phyloP scores from a whole-genome alignment of 2,113 vertebrate genomes.

The Okapia johnstoni region DNA sequence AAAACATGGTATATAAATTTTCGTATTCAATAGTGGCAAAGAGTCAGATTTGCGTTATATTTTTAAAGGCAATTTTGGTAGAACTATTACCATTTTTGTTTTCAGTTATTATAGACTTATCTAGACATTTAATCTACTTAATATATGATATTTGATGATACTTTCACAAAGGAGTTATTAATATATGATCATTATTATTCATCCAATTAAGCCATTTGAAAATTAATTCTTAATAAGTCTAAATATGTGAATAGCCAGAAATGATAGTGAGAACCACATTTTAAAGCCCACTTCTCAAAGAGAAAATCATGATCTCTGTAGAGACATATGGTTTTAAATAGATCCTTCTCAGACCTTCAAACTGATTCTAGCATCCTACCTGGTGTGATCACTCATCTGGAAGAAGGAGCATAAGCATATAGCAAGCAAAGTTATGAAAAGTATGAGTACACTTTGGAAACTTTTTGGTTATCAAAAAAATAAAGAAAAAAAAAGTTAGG shows the following conservation, averaged over 20 bases:
- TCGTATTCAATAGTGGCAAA: background rate
- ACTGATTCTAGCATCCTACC: background rate
- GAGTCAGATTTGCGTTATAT: conserved; percentile 43
- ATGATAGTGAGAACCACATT: background rate
- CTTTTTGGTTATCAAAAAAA: background rate
- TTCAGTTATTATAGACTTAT: background rate
- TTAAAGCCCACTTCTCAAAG: background rate
- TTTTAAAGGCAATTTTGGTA: conserved; percentile 13
- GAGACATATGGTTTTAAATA: background rate
- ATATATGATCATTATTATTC: background rate
- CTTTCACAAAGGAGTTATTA: background rate
- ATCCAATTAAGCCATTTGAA: background rate
- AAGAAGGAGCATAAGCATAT: background rate
- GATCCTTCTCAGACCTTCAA: background rate
- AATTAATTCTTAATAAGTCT: conserved; percentile 3
- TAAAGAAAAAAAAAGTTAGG: background rate
- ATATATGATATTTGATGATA: background rate
- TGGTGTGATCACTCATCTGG: background rate
- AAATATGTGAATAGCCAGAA: background rate
- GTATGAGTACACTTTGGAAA: background rate
- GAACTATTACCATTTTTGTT: background rate
- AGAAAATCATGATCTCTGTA: background rate
- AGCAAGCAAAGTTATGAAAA: background rate
- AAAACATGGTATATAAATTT: conserved; percentile 53
- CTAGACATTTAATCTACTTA: background rate